These are phyloP conservation scores for Elanus axillaris DNA, from an alignment of 2,113 vertebrate genomes.

Conservation along the genomic window DNA sequence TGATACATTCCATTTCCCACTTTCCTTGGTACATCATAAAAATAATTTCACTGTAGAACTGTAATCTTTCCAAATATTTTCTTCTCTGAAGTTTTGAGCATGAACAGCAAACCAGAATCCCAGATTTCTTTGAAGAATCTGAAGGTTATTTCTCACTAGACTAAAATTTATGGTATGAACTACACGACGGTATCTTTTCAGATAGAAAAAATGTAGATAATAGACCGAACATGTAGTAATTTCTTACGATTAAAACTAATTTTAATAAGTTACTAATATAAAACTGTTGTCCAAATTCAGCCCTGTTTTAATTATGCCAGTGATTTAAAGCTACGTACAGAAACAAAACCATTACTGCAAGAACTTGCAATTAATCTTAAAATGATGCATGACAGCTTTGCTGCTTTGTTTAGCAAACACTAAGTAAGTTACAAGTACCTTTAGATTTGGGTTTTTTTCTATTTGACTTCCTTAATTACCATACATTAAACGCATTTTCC, in stretches of 20 bases:
- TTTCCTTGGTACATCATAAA: neutral
- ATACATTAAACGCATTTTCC: neutral
- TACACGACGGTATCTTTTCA: neutral
- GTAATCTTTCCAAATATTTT: neutral
- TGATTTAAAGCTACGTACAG: neutral
- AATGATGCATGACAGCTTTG: neutral
- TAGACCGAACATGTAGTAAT: neutral
- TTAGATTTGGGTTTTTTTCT: neutral
- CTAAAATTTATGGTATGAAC: neutral
- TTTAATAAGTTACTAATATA: neutral
- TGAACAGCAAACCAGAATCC: neutral
- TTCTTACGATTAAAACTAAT: neutral
- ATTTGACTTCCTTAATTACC: conserved; percentile 1
- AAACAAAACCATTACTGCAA: neutral
- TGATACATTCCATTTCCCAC: neutral
- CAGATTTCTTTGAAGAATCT: neutral
- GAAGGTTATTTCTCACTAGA: neutral
- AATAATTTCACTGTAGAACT: neutral
- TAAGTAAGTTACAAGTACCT: conserved; percentile 3
- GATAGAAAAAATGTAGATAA: neutral
- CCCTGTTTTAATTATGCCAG: neutral
- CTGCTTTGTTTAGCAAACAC: conserved; percentile 39
- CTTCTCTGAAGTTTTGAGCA: neutral
- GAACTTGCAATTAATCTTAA: conserved; percentile 6
- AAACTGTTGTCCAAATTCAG: conserved; percentile 4